Evolutionary conservation across 1,140 invertebrate species (phyloP).

Genomic region (Rhopalosiphum maidis): DNA sequence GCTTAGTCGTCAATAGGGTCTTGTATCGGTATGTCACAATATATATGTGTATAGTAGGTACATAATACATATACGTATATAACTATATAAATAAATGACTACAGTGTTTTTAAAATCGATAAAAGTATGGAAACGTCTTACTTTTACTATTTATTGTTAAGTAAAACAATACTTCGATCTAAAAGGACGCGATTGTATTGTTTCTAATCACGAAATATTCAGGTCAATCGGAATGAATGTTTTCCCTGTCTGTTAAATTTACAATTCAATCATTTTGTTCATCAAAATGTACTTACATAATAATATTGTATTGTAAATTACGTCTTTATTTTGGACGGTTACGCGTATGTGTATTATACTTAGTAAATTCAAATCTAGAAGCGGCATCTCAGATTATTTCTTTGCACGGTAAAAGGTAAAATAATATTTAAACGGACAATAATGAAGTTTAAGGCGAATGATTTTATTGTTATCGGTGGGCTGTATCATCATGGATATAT

Average conservation of each 20-base stretch:
- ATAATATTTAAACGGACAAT: constrained; percentile 8
- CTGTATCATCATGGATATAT: background rate
- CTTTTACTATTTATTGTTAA: background rate
- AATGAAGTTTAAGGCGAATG: background rate
- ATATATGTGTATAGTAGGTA: background rate
- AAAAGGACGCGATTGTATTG: background rate
- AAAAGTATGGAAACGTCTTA: background rate
- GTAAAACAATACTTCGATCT: background rate
- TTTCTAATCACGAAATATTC: background rate
- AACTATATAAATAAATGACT: background rate
- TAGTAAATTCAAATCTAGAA: background rate
- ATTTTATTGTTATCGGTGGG: background rate
- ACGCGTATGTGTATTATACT: background rate
- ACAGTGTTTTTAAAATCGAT: background rate
- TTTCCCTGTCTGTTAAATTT: background rate
- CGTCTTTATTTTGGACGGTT: too few species aligned
- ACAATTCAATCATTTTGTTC: background rate
- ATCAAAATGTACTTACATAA: background rate
- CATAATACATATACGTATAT: too few species aligned
- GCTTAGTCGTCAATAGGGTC: background rate
- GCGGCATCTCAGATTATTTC: background rate
- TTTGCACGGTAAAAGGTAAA: constrained; percentile 14
- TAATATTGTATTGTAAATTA: background rate
- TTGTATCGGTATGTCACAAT: background rate
- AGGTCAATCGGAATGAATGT: background rate